Evolutionary conservation across 2,888 invertebrate genomes (phyloP).

Genomic region (Drosophila anomalata): DNA sequence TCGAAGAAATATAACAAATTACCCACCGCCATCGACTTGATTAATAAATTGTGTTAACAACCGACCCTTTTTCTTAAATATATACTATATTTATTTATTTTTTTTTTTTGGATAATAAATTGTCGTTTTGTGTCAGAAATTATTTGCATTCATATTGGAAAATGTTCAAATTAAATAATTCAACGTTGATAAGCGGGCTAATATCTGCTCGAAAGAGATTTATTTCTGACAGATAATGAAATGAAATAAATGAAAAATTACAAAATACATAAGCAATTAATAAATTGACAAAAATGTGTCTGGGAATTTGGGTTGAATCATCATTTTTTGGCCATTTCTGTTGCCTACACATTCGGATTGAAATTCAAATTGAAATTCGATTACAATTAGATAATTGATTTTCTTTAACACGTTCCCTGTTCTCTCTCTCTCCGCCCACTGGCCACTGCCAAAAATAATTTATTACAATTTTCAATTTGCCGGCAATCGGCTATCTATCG

Average conservation of each 20-base stretch:
- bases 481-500: constrained; percentile 13
- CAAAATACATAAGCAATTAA: background rate
- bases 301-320: background rate
- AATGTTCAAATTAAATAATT: constrained; percentile 13
- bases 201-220: constrained; percentile 11
- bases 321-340: background rate
- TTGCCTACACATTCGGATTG: constrained; percentile 14
- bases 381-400: constrained; percentile 70
- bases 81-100: constrained; percentile 2
- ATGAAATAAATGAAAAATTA: background rate
- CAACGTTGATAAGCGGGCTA: background rate
- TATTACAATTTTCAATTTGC: constrained; percentile 67
- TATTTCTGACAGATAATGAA: constrained; percentile 6
- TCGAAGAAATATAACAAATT: constrained; percentile 36
- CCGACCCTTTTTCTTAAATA: constrained; percentile 8
- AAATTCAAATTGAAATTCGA: constrained; percentile 30
- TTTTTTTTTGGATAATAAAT: constrained; percentile 20
- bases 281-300: background rate
- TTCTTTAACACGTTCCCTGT: constrained; percentile 48
- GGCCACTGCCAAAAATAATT: constrained; percentile 41
- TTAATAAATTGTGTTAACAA: constrained; percentile 32
- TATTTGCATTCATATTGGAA: constrained; percentile 43
- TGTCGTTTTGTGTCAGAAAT: constrained; percentile 1
- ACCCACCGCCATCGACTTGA: constrained; percentile 14
- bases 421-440: constrained; percentile 10